A percentile compares a stretch with the other conserved stretches of the same genome.
These are phyloP conservation scores for Mythimna impura DNA, from an alignment of 2,888 invertebrate species.

Conservation along the genomic window DNA sequence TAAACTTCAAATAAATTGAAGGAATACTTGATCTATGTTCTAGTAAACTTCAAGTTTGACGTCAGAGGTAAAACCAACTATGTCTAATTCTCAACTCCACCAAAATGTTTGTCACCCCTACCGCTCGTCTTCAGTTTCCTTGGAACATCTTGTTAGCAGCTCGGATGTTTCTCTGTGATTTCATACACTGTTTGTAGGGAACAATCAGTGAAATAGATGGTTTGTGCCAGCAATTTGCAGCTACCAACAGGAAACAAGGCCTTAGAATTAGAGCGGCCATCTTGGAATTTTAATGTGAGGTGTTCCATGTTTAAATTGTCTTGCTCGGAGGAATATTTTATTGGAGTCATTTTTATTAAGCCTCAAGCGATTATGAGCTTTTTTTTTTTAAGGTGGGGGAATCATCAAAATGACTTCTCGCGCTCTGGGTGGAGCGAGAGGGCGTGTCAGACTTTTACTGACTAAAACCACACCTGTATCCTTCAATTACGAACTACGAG, in stretches of 20 bases:
- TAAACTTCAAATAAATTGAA: too few species aligned
- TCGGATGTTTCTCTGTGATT: conserved; percentile 33
- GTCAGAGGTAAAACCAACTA: neutral
- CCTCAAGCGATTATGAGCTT: neutral
- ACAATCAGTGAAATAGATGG: conserved; percentile 52
- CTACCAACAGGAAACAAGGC: conserved; percentile 31
- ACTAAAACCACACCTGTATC: too few species aligned
- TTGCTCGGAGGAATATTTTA: conserved; percentile 17
- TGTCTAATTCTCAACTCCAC: neutral
- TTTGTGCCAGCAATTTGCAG: conserved; percentile 43
- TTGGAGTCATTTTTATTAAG: neutral
- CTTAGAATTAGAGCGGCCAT: conserved; percentile 33
- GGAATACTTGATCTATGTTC: neutral
- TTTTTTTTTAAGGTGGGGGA: too few species aligned
- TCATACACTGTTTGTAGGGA: conserved; percentile 12
- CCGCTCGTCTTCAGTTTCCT: conserved; percentile 21
- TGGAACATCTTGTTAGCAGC: conserved; percentile 19
- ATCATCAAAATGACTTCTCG: too few species aligned
- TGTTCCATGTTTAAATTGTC: conserved; percentile 11
- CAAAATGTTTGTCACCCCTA: conserved; percentile 26
- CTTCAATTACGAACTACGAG: too few species aligned
- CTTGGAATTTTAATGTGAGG: conserved; percentile 42
- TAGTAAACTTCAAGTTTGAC: neutral
- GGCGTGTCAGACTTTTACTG: too few species aligned
- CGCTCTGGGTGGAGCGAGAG: too few species aligned